Evolutionary conservation across 2,113 vertebrate species (phyloP).

Genomic region (Uropsilus gracilis): DNA sequence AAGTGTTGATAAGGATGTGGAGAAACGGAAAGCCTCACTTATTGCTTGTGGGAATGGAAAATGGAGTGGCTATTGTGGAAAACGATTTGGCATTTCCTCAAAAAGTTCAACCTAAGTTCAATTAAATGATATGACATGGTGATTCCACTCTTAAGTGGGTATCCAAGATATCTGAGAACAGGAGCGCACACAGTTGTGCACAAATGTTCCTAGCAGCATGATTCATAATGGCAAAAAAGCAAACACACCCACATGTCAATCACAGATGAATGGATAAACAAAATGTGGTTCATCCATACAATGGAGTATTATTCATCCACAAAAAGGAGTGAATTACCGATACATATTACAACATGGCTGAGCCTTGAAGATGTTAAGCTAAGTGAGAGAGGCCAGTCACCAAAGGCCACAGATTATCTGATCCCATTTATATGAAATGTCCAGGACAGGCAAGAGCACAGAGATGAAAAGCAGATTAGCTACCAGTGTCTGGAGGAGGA

Average conservation of each 20-base stretch:
- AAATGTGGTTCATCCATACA: background rate
- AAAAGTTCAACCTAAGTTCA: background rate
- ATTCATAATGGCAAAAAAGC: background rate
- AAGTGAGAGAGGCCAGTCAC: background rate
- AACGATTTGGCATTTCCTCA: background rate
- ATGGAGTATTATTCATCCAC: background rate
- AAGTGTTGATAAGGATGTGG: background rate
- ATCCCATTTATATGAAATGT: background rate
- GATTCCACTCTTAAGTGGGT: background rate
- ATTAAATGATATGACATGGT: background rate
- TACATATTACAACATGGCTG: background rate
- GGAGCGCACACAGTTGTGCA: background rate
- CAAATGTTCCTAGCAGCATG: background rate
- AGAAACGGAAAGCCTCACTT: background rate
- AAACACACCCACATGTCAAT: background rate
- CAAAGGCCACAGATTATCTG: accelerated
- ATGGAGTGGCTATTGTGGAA: background rate
- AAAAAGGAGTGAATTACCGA: background rate
- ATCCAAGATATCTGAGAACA: background rate
- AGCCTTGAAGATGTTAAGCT: background rate
- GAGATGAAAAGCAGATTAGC: background rate
- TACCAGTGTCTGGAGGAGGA: background rate
- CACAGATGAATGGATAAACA: background rate
- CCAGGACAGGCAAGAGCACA: background rate
- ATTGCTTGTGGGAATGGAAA: background rate